Evolutionary conservation across 2,888 invertebrate genomes (phyloP), one percentile per base, ranked within the genome.

Genomic region (Lasioglossum figueresi): DNA sequence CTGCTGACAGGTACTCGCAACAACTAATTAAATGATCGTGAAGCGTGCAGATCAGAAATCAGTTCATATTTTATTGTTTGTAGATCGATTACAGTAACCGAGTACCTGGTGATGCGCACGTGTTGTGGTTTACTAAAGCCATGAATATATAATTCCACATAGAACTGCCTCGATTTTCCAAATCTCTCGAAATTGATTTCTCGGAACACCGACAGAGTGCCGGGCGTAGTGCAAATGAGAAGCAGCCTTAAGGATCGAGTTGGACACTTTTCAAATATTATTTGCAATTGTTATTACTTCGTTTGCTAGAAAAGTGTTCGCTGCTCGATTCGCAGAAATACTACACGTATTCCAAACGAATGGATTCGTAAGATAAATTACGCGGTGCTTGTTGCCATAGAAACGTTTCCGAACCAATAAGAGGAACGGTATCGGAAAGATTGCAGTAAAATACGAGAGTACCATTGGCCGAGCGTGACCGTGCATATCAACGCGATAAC

Each of bases 361-460:
- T 16, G 14, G 4, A 68, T 71, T 66, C 71, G 31, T 48, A 84
- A 63, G 37, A 75, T 19, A 78, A 78, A n/a, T 68, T 52, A 71
- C 66, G 63, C 79, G 37, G 5, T 40, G 71, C 5, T 14, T 16
- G 31, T 68, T 63, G 40, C 34, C 34, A 59, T 84, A n/a, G 37
- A n/a, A 78, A 76, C 2, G 19, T 37, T n/a, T 40, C 43, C 23
- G 59, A 31, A n/a, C 79, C 85, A 85, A 84, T 84, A 79, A 84
- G 84, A 37, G 34, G 19, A n/a, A 40, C 43, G 63, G 63, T 14
- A n/a, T 10, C 31, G 14, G 27, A 2, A 40, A 48, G 23, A 66
- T 23, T 52, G 73, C 59, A 40, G 72, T 34, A 79, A 85, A 81
- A 66, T 76, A 40, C 81, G 66, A 76, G 48, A n/a, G 56, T 81